Evolutionary conservation across 2,797 vertebrate species (phyloP).

Genomic region (Tinamus major): DNA sequence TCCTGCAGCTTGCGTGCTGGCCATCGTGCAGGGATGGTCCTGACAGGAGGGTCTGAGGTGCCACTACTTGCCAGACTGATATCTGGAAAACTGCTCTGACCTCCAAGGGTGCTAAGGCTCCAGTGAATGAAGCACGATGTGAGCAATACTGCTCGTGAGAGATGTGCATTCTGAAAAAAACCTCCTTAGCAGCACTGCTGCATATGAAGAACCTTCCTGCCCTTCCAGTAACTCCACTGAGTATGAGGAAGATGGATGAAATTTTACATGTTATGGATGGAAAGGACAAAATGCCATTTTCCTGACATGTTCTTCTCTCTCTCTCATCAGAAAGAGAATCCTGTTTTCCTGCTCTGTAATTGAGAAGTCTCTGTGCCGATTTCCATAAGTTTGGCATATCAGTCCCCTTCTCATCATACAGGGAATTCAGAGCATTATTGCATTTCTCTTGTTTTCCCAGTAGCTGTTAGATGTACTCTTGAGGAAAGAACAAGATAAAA

Average conservation of each 20-base stretch:
- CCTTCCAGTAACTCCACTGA: too few relatives aligned
- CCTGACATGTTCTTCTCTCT: background rate
- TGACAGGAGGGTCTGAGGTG: background rate
- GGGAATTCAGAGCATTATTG: background rate
- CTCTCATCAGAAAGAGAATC: background rate
- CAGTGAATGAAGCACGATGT: background rate
- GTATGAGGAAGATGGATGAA: background rate
- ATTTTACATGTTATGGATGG: background rate
- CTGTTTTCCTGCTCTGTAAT: background rate
- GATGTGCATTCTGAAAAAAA: background rate
- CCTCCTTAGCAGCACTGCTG: background rate
- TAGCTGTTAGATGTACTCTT: background rate
- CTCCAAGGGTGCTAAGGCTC: background rate
- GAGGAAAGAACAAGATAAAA: background rate
- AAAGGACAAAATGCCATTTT: background rate
- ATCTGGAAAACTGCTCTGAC: background rate
- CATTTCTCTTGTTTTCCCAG: accelerated
- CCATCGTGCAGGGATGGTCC: background rate
- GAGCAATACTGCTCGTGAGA: background rate
- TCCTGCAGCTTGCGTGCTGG: background rate
- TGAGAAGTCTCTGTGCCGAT: background rate
- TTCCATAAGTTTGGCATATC: background rate
- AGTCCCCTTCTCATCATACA: background rate
- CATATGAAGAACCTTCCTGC: accelerated
- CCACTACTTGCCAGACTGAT: background rate